phyloP scores from a whole-genome alignment of 2,888 invertebrate genomes.

The Oscheius sp. region DNA sequence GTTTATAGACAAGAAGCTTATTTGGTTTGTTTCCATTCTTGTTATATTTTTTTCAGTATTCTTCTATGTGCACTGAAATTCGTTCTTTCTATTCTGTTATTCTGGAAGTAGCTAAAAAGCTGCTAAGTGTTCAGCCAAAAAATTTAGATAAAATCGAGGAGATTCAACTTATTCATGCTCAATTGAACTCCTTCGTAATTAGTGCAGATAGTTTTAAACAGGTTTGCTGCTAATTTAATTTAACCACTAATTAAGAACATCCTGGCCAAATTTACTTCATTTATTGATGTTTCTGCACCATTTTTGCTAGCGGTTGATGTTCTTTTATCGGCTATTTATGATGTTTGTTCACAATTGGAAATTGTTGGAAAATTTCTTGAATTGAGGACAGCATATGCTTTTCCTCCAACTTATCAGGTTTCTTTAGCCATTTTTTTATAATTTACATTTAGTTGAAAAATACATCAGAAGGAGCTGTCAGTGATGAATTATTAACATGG shows the following conservation, averaged over 20 bases:
- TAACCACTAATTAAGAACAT: slow-evolving; percentile 37
- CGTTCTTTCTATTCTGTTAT: slow-evolving; percentile 32
- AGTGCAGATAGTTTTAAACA: slow-evolving; percentile 42
- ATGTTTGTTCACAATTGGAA: not conserved
- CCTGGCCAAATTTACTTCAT: slow-evolving; percentile 39
- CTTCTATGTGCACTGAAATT: slow-evolving; percentile 42
- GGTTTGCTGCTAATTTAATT: slow-evolving; percentile 12
- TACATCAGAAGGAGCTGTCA: slow-evolving; percentile 1
- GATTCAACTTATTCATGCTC: not conserved
- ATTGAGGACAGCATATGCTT: slow-evolving; percentile 27
- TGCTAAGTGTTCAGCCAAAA: not conserved
- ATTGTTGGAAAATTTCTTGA: slow-evolving; percentile 17
- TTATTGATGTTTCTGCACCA: slow-evolving; percentile 45
- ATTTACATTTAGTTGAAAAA: not conserved
- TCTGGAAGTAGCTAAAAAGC: not conserved
- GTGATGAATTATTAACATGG: slow-evolving; percentile 40
- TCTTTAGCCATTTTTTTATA: not conserved
- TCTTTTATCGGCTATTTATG: slow-evolving; percentile 11
- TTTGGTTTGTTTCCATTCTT: not conserved
- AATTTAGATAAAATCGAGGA: not conserved
- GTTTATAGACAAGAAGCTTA: slow-evolving; percentile 35
- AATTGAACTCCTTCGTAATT: slow-evolving; percentile 39
- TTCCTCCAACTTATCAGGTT: slow-evolving; percentile 29
- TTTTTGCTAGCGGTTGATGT: slow-evolving; percentile 34
- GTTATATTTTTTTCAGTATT: slow-evolving; percentile 26